Conservation (phyloP, 2,113 vertebrate species). For the Thamnophis sirtalis region DNA sequence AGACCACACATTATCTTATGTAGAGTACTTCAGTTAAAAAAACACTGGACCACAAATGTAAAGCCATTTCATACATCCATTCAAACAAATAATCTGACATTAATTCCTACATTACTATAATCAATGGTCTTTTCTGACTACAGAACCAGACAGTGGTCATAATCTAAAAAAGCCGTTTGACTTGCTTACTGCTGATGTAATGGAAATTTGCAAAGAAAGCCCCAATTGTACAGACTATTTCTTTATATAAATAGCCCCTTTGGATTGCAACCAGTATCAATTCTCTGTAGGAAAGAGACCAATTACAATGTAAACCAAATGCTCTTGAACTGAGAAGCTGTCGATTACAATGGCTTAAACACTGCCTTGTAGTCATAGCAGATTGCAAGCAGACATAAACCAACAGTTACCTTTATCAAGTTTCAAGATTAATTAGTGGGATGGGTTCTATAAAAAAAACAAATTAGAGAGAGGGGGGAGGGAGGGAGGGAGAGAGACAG, state of each 20-base stretch:
- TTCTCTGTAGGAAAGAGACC: not conserved
- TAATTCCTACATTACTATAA: not conserved
- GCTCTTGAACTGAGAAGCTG: not conserved
- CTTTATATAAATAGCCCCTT: not conserved
- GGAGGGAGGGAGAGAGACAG: too few species aligned
- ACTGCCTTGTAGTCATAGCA: not conserved
- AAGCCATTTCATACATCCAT: not conserved
- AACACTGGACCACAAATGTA: not conserved
- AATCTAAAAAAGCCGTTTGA: not conserved
- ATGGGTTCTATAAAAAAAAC: not conserved
- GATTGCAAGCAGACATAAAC: not conserved
- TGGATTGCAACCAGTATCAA: not conserved
- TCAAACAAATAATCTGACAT: not conserved
- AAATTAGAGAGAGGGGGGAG: not conserved
- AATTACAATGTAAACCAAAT: not conserved
- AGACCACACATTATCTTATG: not conserved
- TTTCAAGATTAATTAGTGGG: not conserved
- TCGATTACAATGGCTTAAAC: not conserved
- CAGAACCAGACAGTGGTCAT: not conserved
- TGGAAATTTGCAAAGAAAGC: not conserved
- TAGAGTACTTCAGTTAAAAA: not conserved
- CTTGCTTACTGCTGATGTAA: not conserved
- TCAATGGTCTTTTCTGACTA: not conserved
- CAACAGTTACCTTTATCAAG: not conserved
- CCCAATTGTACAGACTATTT: not conserved